Conservation (phyloP, 64 coral and sea anemone species). For the Porites lutea region DNA sequence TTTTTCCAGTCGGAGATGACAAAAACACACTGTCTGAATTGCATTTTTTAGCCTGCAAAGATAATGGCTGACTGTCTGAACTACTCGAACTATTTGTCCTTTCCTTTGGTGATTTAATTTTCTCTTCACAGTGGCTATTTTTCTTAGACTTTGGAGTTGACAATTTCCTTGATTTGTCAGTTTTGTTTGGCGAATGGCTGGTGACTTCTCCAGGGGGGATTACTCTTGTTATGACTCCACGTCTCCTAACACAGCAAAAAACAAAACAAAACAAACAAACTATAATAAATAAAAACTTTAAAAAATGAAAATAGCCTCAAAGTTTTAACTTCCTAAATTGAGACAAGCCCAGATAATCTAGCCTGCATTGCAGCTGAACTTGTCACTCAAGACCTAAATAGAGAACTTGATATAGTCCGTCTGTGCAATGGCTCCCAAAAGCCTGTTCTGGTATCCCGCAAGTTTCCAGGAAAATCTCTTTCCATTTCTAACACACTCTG, state of each 20-base stretch:
- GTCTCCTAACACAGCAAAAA: slow-evolving; percentile 65
- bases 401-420: too few species aligned
- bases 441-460: too few species aligned
- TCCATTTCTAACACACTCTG: too few species aligned
- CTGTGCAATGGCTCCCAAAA: too few species aligned
- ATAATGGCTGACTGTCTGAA: slow-evolving; percentile 40
- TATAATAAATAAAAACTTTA: too few species aligned
- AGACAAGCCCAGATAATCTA: too few species aligned
- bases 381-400: too few species aligned
- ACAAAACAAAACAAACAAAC: neutral
- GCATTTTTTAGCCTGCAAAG: slow-evolving; percentile 13
- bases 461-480: too few species aligned
- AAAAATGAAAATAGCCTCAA: too few species aligned
- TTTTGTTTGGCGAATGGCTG: slow-evolving; percentile 4
- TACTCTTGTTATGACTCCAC: slow-evolving; percentile 73
- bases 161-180: slow-evolving; percentile 38
- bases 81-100: slow-evolving; percentile 37
- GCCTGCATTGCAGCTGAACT: too few species aligned
- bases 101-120: neutral
- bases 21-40: neutral
- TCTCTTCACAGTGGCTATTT: slow-evolving; percentile 17
- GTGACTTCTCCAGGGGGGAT: slow-evolving; percentile 71
- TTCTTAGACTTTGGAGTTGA: slow-evolving; percentile 57
- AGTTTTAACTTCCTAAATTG: too few species aligned
- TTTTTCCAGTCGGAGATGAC: slow-evolving; percentile 26